phyloP scores from a whole-genome alignment of 2,797 vertebrate genomes.

The Anguilla pacifica region DNA sequence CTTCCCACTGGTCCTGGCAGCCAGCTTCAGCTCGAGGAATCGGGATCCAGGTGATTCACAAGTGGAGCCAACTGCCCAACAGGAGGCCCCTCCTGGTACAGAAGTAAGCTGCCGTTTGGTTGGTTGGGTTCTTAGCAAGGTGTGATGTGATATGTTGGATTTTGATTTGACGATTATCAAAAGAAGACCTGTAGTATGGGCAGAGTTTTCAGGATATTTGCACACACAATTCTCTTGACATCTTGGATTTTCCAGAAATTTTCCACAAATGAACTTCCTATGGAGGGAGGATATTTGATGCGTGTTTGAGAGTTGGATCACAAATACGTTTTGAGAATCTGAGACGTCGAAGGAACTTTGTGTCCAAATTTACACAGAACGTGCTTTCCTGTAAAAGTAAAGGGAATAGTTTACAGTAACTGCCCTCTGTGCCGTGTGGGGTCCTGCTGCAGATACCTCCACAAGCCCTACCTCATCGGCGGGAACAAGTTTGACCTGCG shows the following conservation, averaged over 20 bases:
- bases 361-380: background rate
- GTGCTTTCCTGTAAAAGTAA: background rate
- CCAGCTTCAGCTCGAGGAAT: constrained; percentile 94
- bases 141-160: constrained; percentile 30
- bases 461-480: constrained; percentile 97
- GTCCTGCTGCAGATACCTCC: constrained; percentile 80
- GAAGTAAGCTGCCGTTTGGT: constrained; percentile 66
- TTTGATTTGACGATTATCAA: background rate
- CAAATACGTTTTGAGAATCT: background rate
- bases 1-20: constrained; percentile 59
- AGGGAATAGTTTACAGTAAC: background rate
- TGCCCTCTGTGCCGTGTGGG: background rate
- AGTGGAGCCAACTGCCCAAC: constrained; percentile 96
- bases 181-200: background rate
- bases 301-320: background rate
- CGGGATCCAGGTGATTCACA: constrained; percentile 97
- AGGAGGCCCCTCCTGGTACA: constrained; percentile 92
- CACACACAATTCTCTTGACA: background rate
- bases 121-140: background rate
- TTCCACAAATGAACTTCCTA: background rate
- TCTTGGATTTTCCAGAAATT: background rate
- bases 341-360: background rate
- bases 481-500: constrained; percentile 97
- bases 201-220: background rate
- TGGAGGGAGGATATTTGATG: background rate